Evolutionary conservation across 2,113 vertebrate species (phyloP).

Genomic region (Seriola dumerili): DNA sequence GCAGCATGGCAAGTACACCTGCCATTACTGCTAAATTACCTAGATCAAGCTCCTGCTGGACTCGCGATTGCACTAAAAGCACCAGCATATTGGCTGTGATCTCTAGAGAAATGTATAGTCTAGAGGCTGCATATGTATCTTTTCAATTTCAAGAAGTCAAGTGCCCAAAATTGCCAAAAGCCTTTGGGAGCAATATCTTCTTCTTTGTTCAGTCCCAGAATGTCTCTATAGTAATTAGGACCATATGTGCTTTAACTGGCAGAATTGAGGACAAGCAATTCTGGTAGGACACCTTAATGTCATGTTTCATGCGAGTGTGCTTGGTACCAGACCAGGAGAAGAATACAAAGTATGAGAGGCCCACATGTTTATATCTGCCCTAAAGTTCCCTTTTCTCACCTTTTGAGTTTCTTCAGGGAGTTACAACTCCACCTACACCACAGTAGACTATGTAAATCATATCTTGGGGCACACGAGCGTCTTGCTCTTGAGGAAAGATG

Average conservation of each 20-base stretch:
- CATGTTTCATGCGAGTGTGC: not conserved
- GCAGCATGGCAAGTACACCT: not conserved
- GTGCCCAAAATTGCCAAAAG: conserved; percentile 52
- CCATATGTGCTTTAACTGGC: conserved; percentile 45
- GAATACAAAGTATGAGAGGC: not conserved
- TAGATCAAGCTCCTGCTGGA: conserved; percentile 16
- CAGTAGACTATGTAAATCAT: conserved; percentile 27
- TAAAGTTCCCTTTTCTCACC: not conserved
- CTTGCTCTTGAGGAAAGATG: conserved; percentile 7
- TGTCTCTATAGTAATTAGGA: conserved; percentile 51
- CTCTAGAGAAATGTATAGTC: conserved; percentile 48
- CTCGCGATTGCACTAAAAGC: conserved; percentile 38
- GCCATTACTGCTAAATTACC: conserved; percentile 42
- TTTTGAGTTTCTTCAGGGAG: not conserved
- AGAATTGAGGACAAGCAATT: conserved; percentile 44
- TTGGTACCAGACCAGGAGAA: not conserved
- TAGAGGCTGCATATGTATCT: conserved; percentile 41
- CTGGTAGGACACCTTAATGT: conserved; percentile 24
- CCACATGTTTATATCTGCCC: not conserved
- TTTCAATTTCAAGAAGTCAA: conserved; percentile 61
- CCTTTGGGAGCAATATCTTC: conserved; percentile 41
- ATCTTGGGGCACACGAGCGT: not conserved
- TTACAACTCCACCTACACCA: not conserved
- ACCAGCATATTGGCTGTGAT: not conserved
- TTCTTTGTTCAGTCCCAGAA: conserved; percentile 51